These are phyloP conservation scores for Anoplolepis gracilipes DNA, from an alignment of 1,140 invertebrate species.

Conservation along the genomic window DNA sequence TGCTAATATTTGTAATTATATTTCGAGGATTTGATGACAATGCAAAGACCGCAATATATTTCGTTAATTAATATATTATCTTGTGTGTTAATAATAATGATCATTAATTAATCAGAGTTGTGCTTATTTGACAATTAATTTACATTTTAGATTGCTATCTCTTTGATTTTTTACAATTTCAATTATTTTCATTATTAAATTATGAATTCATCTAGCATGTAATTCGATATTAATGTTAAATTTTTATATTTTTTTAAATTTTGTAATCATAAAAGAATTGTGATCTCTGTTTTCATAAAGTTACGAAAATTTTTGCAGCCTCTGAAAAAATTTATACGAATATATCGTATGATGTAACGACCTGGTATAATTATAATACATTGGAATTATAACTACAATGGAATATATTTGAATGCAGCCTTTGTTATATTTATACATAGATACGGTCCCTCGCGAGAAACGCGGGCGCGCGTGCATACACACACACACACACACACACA, in stretches of 20 bases:
- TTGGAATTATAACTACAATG: background rate
- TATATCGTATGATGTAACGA: background rate
- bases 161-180: background rate
- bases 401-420: background rate
- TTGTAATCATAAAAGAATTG: background rate
- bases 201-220: background rate
- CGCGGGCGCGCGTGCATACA: no score
- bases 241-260: background rate
- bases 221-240: no score
- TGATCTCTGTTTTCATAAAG: background rate
- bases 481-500: no score
- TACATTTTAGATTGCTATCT: background rate
- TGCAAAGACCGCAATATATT: slow-evolving; percentile 6
- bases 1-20: slow-evolving; percentile 50
- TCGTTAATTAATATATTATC: slow-evolving; percentile 21
- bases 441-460: no score
- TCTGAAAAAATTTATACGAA: background rate
- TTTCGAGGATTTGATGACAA: slow-evolving; percentile 34
- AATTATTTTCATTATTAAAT: background rate
- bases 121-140: background rate
- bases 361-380: background rate
- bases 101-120: background rate
- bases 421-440: background rate
- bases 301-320: background rate
- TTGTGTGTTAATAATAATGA: background rate